Evolutionary conservation across 2,888 invertebrate species (phyloP), one percentile per base, ranked within the genome.

Genomic region (Calameuta idolon): DNA sequence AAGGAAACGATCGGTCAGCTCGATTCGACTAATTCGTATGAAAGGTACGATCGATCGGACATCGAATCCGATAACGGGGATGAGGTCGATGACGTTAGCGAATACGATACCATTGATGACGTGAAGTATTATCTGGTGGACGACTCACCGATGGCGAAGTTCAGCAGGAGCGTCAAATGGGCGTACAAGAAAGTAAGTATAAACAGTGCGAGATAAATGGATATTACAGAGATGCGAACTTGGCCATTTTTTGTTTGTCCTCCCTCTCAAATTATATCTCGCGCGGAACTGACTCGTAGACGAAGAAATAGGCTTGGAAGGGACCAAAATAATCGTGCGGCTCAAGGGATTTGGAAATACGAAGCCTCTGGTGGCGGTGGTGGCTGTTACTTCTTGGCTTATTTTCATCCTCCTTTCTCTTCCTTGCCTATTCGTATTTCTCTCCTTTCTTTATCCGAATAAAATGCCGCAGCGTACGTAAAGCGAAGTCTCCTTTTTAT

Each of bases 141-240:
- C 81, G 87, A 89, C 82, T 88, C 87, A 79, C 89, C 89, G 75
- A 86, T 88, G 87, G 89, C 86, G 55, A 88, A 86, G 76, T 89
- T 89, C 81, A 84, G 86, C 37, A 84, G 87, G 11, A 86, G 87
- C 85, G 83, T 86, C 86, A 89, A 88, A 84, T 89, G 88, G 89
- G 85, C 88, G 85, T 87, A 87, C 83, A 87, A 89, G 83, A 89
- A 89, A 86, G 90, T 90, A 82, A 88, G 88, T 88, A 40, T 69
- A 33, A 37, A 31, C 31, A 76, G 69, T 77, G 68, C 68, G 12
- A 40, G 69, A 33, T 30, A 74, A 69, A 71, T 12, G 12, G 5
- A 35, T 40, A n/a, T 33, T 11, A 34, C 11, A 11, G 35, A 30
- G 23, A 33, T 30, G 34, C 12, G 12, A 37, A 12, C 15, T 11